Evolutionary conservation across 2,113 vertebrate genomes (phyloP), one percentile per base, ranked within the genome.

Genomic region (Epinephelus lanceolatus): DNA sequence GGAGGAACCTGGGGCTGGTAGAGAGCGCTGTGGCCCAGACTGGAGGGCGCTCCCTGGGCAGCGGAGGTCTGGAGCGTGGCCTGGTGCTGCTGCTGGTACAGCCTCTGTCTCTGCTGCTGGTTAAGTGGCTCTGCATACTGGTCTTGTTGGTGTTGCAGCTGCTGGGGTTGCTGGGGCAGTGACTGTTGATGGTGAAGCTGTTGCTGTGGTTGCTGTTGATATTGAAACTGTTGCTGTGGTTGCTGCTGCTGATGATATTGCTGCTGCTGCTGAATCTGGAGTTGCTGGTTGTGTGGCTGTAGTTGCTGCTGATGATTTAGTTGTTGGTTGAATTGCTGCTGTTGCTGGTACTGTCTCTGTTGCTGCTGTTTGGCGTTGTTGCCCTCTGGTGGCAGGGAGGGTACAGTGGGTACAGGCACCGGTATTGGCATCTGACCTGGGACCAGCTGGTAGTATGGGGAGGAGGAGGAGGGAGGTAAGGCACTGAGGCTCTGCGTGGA

Each of bases 401-500:
- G 91, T 2, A 92, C 80, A 0, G 90, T 89, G 12, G 92, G 92
- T 0, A 86, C 76, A 0, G 90, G 82, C 52, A 93, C 92, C 0
- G 92, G 93, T 49, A 93, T 89, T 12, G 94, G 94, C 87, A 94
- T 94, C 65, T 95, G 95, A 13, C 95, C 95, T 0, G 96, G 96
- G 21, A 96, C 87, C 71, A 96, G 91, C 72, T 95, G 90, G 89
- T 95, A 96, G 91, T 96, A 96, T 0, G 95, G 93, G 0, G 92
- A 62, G 88, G 93, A 92, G 57, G 94, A 90, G 7, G 89, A 74
- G 1, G 91, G 92, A 4, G 94, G 85, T 51, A 93, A 51, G 52
- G 94, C 89, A 18, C 92, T 94, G n/a, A 96, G 94, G 75, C 96
- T 97, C 79, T 95, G 96, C 0, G 96, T 96, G 25, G 96, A 96